Evolutionary conservation across 2,113 vertebrate genomes (phyloP).

Genomic region (Trichechus manatus): DNA sequence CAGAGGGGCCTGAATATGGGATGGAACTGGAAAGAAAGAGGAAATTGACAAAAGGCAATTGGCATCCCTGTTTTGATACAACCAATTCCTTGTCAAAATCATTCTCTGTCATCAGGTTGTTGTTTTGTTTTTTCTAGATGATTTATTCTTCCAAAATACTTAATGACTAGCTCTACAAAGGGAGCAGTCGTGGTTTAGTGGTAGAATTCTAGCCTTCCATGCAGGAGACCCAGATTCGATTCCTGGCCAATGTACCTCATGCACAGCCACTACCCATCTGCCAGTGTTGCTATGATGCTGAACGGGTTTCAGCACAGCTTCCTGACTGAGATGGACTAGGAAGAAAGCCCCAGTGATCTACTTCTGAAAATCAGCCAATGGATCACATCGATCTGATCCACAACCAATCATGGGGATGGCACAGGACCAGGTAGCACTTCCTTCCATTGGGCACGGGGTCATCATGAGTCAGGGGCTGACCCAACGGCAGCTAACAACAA

Average conservation of each 20-base stretch:
- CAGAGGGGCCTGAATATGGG: not conserved
- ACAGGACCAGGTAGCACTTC: not conserved
- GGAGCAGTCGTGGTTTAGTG: not conserved
- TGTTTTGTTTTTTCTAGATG: not conserved
- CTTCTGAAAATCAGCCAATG: not conserved
- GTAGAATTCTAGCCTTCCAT: not conserved
- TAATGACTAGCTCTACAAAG: not conserved
- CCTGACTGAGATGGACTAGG: not conserved
- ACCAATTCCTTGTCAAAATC: conserved; percentile 1
- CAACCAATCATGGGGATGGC: not conserved
- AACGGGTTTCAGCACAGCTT: not conserved
- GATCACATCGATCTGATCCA: not conserved
- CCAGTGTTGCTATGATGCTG: not conserved
- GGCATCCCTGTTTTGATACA: not conserved
- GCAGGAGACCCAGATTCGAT: not conserved
- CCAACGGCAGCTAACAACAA: not conserved
- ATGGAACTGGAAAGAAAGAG: not conserved
- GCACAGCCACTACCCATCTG: not conserved
- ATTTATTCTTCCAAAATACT: conserved; percentile 28
- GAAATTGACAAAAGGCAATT: not conserved
- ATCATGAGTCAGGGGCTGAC: not conserved
- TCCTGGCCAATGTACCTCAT: not conserved
- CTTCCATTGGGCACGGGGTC: no score
- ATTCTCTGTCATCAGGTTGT: not conserved
- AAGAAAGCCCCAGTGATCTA: not conserved